phyloP scores from a whole-genome alignment of 1,140 invertebrate genomes.

The Rhagoletis zephyria region DNA sequence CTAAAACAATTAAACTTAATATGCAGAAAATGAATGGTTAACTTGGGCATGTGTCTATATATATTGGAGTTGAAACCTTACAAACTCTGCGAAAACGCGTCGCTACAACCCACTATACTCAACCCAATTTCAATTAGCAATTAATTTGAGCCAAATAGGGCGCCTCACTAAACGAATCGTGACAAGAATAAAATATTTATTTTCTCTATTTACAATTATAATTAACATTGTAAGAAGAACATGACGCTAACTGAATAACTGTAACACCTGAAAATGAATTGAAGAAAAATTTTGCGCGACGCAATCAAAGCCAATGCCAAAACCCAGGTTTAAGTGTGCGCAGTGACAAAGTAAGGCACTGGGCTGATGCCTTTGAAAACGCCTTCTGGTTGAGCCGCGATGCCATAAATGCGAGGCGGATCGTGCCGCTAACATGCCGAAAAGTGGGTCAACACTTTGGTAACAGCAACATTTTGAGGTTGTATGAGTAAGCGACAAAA shows the following conservation, averaged over 20 bases:
- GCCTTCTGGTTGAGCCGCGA: neutral
- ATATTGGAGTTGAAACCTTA: too few relatives aligned
- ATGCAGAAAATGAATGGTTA: too few relatives aligned
- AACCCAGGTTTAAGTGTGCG: neutral
- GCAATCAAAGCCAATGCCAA: neutral
- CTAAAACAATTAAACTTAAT: too few relatives aligned
- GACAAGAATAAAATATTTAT: neutral
- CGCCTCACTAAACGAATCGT: neutral
- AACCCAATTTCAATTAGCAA: neutral
- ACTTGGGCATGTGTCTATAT: too few relatives aligned
- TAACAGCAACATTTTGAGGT: neutral
- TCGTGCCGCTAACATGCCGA: neutral
- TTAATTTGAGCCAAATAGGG: slow-evolving; percentile 6
- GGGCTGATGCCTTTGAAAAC: neutral
- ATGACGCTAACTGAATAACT: slow-evolving; percentile 18
- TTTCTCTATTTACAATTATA: neutral
- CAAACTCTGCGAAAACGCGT: neutral
- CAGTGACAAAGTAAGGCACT: slow-evolving; percentile 8
- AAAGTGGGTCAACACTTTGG: slow-evolving; percentile 40
- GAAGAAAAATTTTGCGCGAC: neutral
- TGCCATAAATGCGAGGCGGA: slow-evolving; percentile 1
- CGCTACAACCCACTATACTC: neutral
- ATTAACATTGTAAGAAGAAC: neutral
- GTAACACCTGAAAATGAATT: slow-evolving; percentile 13
- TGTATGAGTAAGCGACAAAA: slow-evolving; percentile 1